A percentile compares a stretch with the other conserved stretches of the same genome.
Evolutionary conservation across 2,797 vertebrate genomes (phyloP).

Genomic region (Poecilia picta): DNA sequence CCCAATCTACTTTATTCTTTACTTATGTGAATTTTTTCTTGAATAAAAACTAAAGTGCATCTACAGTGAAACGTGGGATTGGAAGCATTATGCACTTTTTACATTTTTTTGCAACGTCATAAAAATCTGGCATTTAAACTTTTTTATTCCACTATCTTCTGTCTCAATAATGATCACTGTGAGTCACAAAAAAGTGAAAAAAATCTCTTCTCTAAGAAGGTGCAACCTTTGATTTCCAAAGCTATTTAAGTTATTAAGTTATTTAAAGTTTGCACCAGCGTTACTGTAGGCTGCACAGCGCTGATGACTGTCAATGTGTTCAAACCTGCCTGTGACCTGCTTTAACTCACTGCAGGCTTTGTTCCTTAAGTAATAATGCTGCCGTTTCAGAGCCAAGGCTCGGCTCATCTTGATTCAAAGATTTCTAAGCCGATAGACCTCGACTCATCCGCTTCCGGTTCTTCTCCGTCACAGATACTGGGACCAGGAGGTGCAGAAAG

Average conservation of each 20-base stretch:
- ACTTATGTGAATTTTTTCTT: too few relatives aligned
- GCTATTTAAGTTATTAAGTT: neutral
- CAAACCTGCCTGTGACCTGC: conserved; percentile 1
- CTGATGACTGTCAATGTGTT: neutral
- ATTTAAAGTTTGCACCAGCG: neutral
- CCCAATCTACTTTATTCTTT: too few relatives aligned
- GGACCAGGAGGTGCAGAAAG: conserved; percentile 86
- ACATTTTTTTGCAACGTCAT: neutral
- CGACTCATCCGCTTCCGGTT: too few relatives aligned
- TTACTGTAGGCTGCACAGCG: neutral
- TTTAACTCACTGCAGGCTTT: neutral
- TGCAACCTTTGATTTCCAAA: neutral
- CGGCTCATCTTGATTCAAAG: neutral
- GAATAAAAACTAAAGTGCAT: neutral
- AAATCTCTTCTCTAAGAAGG: neutral
- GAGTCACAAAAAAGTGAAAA: neutral
- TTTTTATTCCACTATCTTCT: neutral
- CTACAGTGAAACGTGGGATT: too few relatives aligned
- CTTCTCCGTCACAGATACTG: conserved; percentile 80
- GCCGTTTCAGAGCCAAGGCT: neutral
- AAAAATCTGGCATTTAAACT: neutral
- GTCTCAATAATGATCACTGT: neutral
- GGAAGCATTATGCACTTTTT: too few relatives aligned
- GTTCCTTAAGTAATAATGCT: neutral
- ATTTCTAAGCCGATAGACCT: neutral